Percentiles rank a stretch among this genome's conserved stretches.
Evolutionary conservation across 2,797 vertebrate genomes (phyloP).

Genomic region (Gymnoscopelus microlampas): DNA sequence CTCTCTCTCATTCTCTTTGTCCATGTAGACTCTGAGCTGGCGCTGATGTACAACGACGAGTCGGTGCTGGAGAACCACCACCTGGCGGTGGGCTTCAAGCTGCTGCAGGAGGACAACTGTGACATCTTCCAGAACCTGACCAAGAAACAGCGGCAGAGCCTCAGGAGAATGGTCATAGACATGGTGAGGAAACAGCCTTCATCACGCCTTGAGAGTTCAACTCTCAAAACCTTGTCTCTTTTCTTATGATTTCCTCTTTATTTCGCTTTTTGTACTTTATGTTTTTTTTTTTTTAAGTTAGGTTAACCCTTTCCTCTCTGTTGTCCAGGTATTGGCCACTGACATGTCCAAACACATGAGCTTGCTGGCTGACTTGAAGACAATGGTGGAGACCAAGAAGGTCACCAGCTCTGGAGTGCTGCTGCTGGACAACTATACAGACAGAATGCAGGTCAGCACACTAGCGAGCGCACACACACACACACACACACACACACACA

Average conservation of each 20-base stretch:
- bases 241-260: not conserved
- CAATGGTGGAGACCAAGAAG: conserved; percentile 99
- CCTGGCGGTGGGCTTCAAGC: conserved; percentile 96
- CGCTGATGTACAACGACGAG: conserved; percentile 98
- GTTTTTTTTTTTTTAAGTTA: not conserved
- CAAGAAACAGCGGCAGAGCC: conserved; percentile 94
- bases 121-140: conserved; percentile 98
- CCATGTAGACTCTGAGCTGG: conserved; percentile 92
- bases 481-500: not conserved
- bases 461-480: not conserved
- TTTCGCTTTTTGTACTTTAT: not conserved
- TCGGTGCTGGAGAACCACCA: conserved; percentile 99
- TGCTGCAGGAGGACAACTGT: conserved; percentile 97
- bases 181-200: conserved; percentile 85
- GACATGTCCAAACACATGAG: conserved; percentile 99
- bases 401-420: conserved; percentile 97
- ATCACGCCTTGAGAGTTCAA: not conserved
- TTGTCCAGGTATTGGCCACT: conserved; percentile 91
- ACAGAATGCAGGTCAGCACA: conserved; percentile 92
- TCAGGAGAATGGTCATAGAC: conserved; percentile 97
- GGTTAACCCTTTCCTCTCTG: not conserved
- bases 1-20: too few relatives aligned
- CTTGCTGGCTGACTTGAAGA: conserved; percentile 95
- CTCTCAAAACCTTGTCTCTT: conserved; percentile 5
- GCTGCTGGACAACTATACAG: conserved; percentile 96